phyloP scores from a whole-genome alignment of 2,113 vertebrate genomes.

The Anhinga anhinga region DNA sequence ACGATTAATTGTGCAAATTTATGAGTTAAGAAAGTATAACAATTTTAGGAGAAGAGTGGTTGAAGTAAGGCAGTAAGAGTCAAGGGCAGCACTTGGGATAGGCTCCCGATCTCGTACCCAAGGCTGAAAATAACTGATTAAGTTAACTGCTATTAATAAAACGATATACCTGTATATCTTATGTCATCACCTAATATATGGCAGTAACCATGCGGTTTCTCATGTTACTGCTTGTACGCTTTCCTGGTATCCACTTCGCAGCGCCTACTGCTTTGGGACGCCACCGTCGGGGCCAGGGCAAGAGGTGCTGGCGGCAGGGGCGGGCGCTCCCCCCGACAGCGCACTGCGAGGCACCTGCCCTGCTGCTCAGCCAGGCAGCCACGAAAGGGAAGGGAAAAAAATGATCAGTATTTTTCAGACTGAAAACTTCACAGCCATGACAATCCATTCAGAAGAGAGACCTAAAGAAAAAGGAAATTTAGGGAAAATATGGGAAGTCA shows the following conservation, averaged over 20 bases:
- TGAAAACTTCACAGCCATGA: background rate
- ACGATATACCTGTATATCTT: accelerated
- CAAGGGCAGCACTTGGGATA: background rate
- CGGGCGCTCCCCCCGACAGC: accelerated
- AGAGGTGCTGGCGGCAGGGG: background rate
- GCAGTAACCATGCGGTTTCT: background rate
- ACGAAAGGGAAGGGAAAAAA: background rate
- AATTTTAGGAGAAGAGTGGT: background rate
- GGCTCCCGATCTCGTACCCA: background rate
- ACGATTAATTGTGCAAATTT: background rate
- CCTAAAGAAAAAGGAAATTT: background rate
- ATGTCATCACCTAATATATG: background rate
- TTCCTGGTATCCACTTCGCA: background rate
- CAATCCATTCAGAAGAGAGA: background rate
- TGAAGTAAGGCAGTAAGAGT: background rate
- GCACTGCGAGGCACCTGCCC: background rate
- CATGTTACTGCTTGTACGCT: background rate
- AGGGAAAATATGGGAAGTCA: background rate
- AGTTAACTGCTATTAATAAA: background rate
- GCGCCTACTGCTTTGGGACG: background rate
- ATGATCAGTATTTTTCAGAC: background rate
- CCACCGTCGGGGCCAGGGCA: accelerated
- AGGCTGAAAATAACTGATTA: background rate
- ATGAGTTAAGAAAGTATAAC: background rate
- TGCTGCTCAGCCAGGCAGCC: background rate